Evolutionary conservation across 1,140 invertebrate species (phyloP).

Genomic region (Danaus plexippus): DNA sequence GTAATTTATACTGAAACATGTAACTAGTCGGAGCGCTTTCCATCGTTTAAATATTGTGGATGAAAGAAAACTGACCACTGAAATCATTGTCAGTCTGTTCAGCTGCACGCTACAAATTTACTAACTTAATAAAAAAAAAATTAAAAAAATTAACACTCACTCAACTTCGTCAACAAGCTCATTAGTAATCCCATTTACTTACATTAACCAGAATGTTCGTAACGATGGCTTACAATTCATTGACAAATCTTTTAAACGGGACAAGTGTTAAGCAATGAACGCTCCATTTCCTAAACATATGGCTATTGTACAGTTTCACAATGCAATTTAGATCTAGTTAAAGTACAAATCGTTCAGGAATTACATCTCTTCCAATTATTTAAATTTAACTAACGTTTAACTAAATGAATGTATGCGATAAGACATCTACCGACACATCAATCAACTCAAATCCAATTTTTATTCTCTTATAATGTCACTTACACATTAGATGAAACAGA

Average conservation of each 20-base stretch:
- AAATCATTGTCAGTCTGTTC: constrained; percentile 60
- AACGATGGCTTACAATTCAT: constrained; percentile 62
- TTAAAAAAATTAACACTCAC: constrained; percentile 67
- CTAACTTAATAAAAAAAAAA: constrained; percentile 62
- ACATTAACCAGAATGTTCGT: constrained; percentile 66
- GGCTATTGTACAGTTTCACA: constrained; percentile 69
- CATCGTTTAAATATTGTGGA: constrained; percentile 69
- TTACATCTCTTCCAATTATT: constrained; percentile 64
- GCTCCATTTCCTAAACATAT: constrained; percentile 64
- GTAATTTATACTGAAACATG: constrained; percentile 66
- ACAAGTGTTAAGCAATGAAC: constrained; percentile 52
- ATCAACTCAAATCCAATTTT: constrained; percentile 49
- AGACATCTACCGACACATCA: constrained; percentile 67
- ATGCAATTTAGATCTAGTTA: constrained; percentile 70
- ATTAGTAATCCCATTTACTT: constrained; percentile 60
- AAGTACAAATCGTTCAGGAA: constrained; percentile 70
- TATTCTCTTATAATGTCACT: constrained; percentile 55
- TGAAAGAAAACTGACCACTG: constrained; percentile 70
- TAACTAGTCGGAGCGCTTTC: constrained; percentile 68
- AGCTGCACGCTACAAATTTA: constrained; percentile 63
- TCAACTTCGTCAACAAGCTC: constrained; percentile 62
- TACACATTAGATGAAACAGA: constrained; percentile 55
- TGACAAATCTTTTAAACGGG: constrained; percentile 49
- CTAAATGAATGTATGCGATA: constrained; percentile 57
- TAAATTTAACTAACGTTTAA: constrained; percentile 70